Evolutionary conservation across 2,113 vertebrate genomes (phyloP).

Genomic region (Petrocephalus microphthalmus): DNA sequence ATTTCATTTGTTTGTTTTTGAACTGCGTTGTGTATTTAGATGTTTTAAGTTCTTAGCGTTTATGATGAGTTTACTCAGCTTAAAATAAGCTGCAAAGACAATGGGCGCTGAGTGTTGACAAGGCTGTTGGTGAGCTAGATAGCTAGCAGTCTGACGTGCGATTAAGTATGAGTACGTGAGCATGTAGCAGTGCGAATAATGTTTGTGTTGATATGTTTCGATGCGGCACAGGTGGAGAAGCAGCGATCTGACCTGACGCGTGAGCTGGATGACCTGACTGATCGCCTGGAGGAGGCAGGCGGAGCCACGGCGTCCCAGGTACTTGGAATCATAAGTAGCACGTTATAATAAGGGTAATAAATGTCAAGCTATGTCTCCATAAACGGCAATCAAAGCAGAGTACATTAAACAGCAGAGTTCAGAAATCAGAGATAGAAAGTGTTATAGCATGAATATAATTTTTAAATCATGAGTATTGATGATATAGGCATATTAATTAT

Average conservation of each 20-base stretch:
- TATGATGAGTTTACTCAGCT: not conserved
- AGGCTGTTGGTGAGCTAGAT: not conserved
- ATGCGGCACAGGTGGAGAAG: slow-evolving; percentile 60
- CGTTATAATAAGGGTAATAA: not conserved
- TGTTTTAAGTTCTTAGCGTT: not conserved
- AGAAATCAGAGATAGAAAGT: not conserved
- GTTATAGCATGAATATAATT: not conserved
- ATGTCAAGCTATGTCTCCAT: not conserved
- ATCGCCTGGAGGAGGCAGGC: slow-evolving; percentile 67
- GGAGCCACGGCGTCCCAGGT: slow-evolving; percentile 67
- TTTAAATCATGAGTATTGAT: not conserved
- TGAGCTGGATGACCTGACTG: slow-evolving; percentile 67
- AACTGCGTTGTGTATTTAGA: not conserved
- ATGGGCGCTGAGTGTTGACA: not conserved
- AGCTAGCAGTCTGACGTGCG: not conserved
- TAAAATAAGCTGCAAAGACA: not conserved
- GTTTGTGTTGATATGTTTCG: not conserved
- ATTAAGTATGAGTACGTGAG: not conserved
- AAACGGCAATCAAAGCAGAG: not conserved
- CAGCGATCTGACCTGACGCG: slow-evolving; percentile 63
- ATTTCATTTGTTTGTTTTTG: not conserved
- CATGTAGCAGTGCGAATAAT: not conserved
- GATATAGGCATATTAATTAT: not conserved
- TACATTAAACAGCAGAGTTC: not conserved
- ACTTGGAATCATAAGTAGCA: not conserved